Conservation (phyloP, 2,888 invertebrate genomes). For the Agriopis aurantiaria region DNA sequence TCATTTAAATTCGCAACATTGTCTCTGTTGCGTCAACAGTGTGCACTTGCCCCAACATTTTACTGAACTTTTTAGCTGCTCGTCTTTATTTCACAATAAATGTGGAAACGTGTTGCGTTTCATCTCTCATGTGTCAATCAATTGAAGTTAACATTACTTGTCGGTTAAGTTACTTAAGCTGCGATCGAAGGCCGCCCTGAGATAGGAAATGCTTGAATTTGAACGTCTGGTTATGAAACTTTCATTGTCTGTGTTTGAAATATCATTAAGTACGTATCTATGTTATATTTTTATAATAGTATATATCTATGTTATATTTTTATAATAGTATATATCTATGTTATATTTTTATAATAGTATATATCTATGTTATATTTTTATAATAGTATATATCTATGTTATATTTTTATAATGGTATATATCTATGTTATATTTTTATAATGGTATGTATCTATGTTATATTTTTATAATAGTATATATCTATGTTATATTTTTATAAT, state of each 20-base stretch:
- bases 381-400: too few relatives aligned
- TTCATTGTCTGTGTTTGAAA: slow-evolving; percentile 15
- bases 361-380: too few relatives aligned
- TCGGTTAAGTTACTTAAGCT: slow-evolving; percentile 11
- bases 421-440: too few relatives aligned
- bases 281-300: too few relatives aligned
- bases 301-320: too few relatives aligned
- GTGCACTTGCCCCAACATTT: slow-evolving; percentile 24
- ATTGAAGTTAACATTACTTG: slow-evolving; percentile 35
- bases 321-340: too few relatives aligned
- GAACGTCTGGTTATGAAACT: not conserved
- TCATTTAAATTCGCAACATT: slow-evolving; percentile 9
- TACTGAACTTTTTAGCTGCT: slow-evolving; percentile 41
- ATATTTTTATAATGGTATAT: too few relatives aligned
- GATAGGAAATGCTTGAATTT: slow-evolving; percentile 6
- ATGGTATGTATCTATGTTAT: too few relatives aligned
- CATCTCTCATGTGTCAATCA: slow-evolving; percentile 45
- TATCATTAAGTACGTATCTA: not conserved
- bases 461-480: too few relatives aligned
- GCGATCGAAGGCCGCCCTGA: slow-evolving; percentile 12
- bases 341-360: too few relatives aligned
- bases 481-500: too few relatives aligned
- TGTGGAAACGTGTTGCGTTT: slow-evolving; percentile 29
- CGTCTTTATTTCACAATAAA: slow-evolving; percentile 43
- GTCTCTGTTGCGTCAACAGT: slow-evolving; percentile 1